These are phyloP conservation scores for Bhutanitis thaidina DNA, from an alignment of 2,888 invertebrate species.

Conservation along the genomic window DNA sequence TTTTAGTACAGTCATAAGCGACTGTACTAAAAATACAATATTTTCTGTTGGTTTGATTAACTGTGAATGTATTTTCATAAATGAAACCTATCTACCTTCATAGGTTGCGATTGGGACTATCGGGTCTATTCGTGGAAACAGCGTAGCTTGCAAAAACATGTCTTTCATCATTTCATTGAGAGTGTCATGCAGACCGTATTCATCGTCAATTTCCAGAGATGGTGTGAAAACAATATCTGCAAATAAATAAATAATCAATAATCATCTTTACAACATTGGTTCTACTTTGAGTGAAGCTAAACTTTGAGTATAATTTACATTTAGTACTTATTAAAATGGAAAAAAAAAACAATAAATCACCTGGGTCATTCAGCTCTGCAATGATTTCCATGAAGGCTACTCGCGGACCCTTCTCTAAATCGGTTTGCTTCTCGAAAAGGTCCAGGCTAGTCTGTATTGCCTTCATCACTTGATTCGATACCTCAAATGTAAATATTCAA, in stretches of 20 bases:
- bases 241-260: conserved; percentile 11
- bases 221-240: conserved; percentile 85
- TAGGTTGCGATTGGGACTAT: conserved; percentile 60
- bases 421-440: conserved; percentile 81
- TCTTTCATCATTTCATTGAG: conserved; percentile 87
- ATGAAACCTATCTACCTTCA: conserved; percentile 48
- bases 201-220: conserved; percentile 83
- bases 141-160: conserved; percentile 86
- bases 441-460: conserved; percentile 73
- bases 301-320: too few relatives aligned
- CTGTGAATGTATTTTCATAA: too few relatives aligned
- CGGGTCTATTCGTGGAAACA: conserved; percentile 84
- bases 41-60: too few relatives aligned
- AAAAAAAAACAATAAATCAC: conserved; percentile 36
- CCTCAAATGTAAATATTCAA: conserved; percentile 36
- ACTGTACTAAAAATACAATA: too few relatives aligned
- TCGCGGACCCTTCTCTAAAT: conserved; percentile 73
- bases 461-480: conserved; percentile 65
- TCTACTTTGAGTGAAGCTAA: too few relatives aligned
- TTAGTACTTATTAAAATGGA: too few relatives aligned
- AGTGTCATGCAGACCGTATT: conserved; percentile 83
- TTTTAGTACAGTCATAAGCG: too few relatives aligned
- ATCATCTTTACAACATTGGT: background rate
- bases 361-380: conserved; percentile 85
- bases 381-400: conserved; percentile 88